phyloP scores from a whole-genome alignment of 2,888 invertebrate species.

The Alloplasta piceator region DNA sequence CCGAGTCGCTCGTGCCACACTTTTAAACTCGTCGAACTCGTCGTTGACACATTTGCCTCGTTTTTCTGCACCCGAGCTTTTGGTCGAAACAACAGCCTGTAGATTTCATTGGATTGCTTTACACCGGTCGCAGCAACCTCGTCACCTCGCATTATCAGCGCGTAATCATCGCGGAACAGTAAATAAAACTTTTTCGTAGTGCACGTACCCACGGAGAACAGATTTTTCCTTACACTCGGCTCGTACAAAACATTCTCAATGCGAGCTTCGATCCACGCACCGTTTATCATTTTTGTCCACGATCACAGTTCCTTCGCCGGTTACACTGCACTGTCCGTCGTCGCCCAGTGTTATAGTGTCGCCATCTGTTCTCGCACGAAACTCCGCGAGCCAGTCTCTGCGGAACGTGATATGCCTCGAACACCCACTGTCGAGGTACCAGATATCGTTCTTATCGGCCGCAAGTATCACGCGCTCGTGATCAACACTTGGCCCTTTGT shows the following conservation, averaged over 20 bases:
- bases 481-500: background rate
- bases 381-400: constrained; percentile 65
- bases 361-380: constrained; percentile 35
- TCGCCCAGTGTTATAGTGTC: constrained; percentile 62
- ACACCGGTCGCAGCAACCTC: constrained; percentile 19
- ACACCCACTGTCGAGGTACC: constrained; percentile 65
- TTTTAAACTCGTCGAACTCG: constrained; percentile 13
- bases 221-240: too few species aligned
- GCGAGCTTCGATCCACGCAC: constrained; percentile 15
- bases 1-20: too few species aligned
- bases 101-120: too few species aligned
- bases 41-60: constrained; percentile 9
- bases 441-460: constrained; percentile 57
- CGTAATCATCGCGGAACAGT: constrained; percentile 28
- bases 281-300: constrained; percentile 29
- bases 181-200: too few species aligned
- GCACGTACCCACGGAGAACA: constrained; percentile 62
- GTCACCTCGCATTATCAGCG: constrained; percentile 22
- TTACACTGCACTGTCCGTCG: constrained; percentile 62
- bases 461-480: constrained; percentile 23
- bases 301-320: constrained; percentile 63
- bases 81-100: constrained; percentile 8
- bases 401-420: constrained; percentile 62
- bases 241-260: constrained; percentile 51
- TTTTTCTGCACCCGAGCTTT: background rate